A percentile compares a stretch with the other conserved stretches of the same genome.
phyloP scores from a whole-genome alignment of 2,797 vertebrate species.

The Clarias fuscus region DNA sequence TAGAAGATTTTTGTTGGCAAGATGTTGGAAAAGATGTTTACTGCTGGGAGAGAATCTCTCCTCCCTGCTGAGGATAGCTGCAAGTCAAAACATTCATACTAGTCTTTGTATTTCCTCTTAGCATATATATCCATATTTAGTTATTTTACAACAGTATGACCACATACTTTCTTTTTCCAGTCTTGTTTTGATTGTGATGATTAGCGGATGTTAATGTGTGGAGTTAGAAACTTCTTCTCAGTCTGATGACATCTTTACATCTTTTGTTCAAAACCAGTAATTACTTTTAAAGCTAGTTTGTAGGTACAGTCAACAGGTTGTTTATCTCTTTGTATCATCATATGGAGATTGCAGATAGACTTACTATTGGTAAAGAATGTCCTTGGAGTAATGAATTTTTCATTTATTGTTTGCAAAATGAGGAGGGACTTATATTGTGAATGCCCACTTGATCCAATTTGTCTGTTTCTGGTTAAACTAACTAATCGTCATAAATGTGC shows the following conservation, averaged over 20 bases:
- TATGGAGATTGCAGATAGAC: background rate
- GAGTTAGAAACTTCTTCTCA: slow-evolving; percentile 15
- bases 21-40: slow-evolving; percentile 29
- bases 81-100: slow-evolving; percentile 30
- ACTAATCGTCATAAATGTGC: background rate
- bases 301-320: background rate
- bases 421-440: background rate
- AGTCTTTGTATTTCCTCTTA: slow-evolving; percentile 21
- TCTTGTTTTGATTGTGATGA: slow-evolving; percentile 41
- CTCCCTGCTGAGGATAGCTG: slow-evolving; percentile 25
- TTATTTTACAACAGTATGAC: slow-evolving; percentile 48
- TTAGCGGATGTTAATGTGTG: slow-evolving; percentile 35
- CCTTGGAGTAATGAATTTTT: background rate
- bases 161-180: slow-evolving; percentile 40
- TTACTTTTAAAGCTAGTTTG: slow-evolving; percentile 11
- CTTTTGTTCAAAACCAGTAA: background rate
- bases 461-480: slow-evolving; percentile 14
- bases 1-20: slow-evolving; percentile 26
- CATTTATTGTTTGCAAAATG: background rate
- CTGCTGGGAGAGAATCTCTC: slow-evolving; percentile 29
- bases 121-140: slow-evolving; percentile 32
- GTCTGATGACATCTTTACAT: slow-evolving; percentile 22
- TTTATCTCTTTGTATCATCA: background rate
- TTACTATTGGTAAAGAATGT: background rate
- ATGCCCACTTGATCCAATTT: background rate